These are phyloP conservation scores for Merops nubicus DNA, from an alignment of 2,113 vertebrate genomes.

Conservation along the genomic window DNA sequence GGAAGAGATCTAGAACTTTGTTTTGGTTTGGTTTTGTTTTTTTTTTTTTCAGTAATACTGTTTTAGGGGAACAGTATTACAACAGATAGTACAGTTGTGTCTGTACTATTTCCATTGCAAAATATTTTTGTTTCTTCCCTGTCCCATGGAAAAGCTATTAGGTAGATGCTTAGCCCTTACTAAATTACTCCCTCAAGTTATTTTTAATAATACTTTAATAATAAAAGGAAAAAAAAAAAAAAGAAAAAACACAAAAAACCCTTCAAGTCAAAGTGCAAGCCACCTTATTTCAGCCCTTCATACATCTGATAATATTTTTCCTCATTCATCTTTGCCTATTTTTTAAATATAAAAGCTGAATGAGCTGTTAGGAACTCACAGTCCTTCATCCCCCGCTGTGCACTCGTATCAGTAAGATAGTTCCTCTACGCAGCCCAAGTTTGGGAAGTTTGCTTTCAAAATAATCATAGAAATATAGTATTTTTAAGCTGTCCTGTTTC, in stretches of 20 bases:
- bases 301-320: conserved; percentile 17
- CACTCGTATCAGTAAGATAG: neutral
- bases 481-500: neutral
- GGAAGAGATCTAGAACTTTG: neutral
- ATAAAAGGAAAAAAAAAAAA: neutral
- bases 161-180: neutral
- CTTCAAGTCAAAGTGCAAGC: conserved; percentile 62
- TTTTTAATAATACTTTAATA: conserved; percentile 25
- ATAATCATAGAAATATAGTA: neutral
- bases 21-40: neutral
- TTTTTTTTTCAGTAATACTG: neutral
- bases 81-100: neutral
- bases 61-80: neutral
- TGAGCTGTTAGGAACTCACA: neutral
- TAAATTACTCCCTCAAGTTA: neutral
- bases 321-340: conserved; percentile 39
- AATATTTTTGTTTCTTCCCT: neutral
- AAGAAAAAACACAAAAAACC: neutral
- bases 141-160: neutral
- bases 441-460: conserved; percentile 11
- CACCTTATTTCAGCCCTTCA: conserved; percentile 54
- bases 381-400: neutral
- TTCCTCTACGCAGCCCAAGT: neutral
- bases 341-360: conserved; percentile 52
- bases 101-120: neutral